Evolutionary conservation across 2,888 invertebrate species (phyloP), one percentile per base, ranked within the genome.

Genomic region (Aromia moschata): DNA sequence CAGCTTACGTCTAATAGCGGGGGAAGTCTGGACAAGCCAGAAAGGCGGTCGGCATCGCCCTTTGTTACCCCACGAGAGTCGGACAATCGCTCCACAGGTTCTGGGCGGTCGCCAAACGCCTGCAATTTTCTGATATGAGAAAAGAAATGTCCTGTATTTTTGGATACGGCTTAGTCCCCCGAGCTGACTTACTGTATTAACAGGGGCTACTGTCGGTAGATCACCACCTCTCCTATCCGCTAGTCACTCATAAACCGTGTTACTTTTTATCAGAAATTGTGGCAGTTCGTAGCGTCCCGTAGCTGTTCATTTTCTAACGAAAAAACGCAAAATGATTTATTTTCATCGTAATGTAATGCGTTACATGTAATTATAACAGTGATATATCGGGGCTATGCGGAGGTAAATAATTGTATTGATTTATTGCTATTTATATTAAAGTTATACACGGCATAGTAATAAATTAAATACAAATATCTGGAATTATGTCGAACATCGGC

Each of bases 111-210:
- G 67, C 65, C 62, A 64, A 68, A 70, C 69, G 72, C 70, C 76
- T 77, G 77, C 74, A 73, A 72, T 72, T 73, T 71, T 69, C 70
- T 71, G 77, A 77, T 77, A 77, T 73, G 71, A 70, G 71, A 68
- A 70, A 72, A 74, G 75, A 75, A 77, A 77, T 76, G 76, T 73
- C 72, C 70, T 64, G 70, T 66, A 74, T 71, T 75, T 76, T 72
- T 72, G 71, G 72, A 66, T 63, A 62, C 56, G 55, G 62, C 56
- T 51, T 54, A 60, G 65, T 68, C 68, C 68, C 69, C 62, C 51
- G 62, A 62, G 64, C 53, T 41, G 36, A 33, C 52, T 14, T 17
- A 20, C 20, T 56, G 52, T 60, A 60, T 58, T 57, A 60, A 49
- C n/a, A n/a, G n/a, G n/a, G n/a, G n/a, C n/a, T n/a, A n/a, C n/a